Evolutionary conservation across 2,888 invertebrate species (phyloP).

Genomic region (Metallyticus violacea): DNA sequence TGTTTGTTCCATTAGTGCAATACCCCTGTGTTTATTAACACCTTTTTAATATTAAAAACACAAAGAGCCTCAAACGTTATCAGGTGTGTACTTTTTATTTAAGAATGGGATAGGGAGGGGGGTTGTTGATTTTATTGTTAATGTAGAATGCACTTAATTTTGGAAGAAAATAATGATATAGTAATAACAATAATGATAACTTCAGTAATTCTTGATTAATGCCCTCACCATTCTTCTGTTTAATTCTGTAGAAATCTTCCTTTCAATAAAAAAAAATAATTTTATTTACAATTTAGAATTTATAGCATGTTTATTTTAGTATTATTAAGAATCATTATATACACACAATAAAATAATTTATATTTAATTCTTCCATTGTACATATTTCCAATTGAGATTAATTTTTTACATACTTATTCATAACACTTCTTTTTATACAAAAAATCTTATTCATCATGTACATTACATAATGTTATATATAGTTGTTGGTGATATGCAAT

Average conservation of each 20-base stretch:
- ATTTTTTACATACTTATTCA: background rate
- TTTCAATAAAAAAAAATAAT: background rate
- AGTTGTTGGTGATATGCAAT: conserved; percentile 19
- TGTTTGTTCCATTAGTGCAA: conserved; percentile 3
- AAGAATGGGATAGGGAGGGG: background rate
- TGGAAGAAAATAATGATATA: conserved; percentile 2
- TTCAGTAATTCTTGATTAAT: background rate
- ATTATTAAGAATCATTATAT: background rate
- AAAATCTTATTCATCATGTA: conserved; percentile 18
- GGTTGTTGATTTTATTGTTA: conserved; percentile 27
- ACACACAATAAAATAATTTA: background rate
- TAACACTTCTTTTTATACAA: conserved; percentile 2
- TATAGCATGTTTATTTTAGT: background rate
- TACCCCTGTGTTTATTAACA: conserved; percentile 6
- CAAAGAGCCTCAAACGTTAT: conserved; percentile 7
- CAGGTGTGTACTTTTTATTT: conserved; percentile 16
- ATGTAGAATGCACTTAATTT: conserved; percentile 18
- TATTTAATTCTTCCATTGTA: background rate
- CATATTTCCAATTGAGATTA: background rate
- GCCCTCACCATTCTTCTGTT: background rate
- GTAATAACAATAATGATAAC: background rate
- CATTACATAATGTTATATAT: conserved; percentile 20
- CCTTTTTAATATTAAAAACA: background rate
- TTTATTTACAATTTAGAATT: background rate
- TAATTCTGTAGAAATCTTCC: background rate